Percentiles rank a stretch among this genome's conserved stretches.
Conservation (phyloP, 2,113 vertebrate species). For the Oceanites oceanicus region DNA sequence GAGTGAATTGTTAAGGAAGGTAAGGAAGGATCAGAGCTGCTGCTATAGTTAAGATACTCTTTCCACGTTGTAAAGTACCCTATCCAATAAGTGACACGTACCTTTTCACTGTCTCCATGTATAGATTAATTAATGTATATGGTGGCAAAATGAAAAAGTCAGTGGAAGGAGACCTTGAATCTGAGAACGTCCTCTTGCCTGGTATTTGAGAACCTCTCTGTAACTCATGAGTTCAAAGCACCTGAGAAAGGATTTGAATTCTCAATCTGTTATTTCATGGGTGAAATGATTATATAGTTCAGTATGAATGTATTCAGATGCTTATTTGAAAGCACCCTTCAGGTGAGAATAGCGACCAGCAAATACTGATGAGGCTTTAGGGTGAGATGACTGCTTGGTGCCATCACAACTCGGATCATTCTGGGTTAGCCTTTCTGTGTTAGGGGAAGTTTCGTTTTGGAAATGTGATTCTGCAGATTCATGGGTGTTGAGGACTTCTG, state of each 20-base stretch:
- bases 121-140: neutral
- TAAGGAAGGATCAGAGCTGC: neutral
- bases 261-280: neutral
- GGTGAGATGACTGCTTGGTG: neutral
- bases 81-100: neutral
- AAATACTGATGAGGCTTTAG: neutral
- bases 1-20: neutral
- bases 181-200: fast-evolving
- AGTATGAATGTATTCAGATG: neutral
- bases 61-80: neutral
- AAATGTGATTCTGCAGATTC: neutral
- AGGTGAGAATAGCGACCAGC: neutral
- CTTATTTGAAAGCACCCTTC: neutral
- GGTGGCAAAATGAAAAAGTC: neutral
- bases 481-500: neutral
- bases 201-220: neutral
- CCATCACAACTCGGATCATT: neutral
- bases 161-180: neutral
- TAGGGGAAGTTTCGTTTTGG: neutral
- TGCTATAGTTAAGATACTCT: neutral
- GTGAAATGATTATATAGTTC: neutral
- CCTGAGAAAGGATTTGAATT: neutral
- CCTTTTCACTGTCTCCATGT: neutral
- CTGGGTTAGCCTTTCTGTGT: neutral
- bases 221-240: neutral